Conservation (phyloP, 2,113 vertebrate genomes). For the Anarhynchus alexandrinus region DNA sequence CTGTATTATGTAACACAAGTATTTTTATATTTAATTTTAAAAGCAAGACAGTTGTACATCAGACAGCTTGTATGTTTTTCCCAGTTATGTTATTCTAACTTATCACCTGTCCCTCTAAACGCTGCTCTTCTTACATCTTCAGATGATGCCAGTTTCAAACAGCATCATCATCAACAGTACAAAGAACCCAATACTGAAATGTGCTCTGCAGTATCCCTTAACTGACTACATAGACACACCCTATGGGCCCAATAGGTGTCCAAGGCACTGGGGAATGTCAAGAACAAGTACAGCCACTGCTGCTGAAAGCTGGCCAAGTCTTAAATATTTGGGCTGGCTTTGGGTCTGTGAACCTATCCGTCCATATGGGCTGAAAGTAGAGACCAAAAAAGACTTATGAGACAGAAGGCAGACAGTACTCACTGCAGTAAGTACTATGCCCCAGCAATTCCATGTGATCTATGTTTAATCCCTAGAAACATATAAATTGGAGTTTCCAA, state of each 20-base stretch:
- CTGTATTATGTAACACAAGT: background rate
- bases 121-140: background rate
- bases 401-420: background rate
- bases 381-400: background rate
- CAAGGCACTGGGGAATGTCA: background rate
- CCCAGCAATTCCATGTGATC: background rate
- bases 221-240: background rate
- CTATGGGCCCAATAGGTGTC: background rate
- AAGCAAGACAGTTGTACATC: background rate
- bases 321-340: background rate
- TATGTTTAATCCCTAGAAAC: background rate
- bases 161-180: background rate
- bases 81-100: background rate
- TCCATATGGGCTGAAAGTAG: background rate
- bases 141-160: background rate
- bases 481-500: background rate
- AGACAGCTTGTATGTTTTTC: background rate
- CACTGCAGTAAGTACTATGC: background rate
- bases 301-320: background rate
- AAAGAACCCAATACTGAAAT: background rate
- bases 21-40: background rate
- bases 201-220: background rate
- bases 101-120: background rate
- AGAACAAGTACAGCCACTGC: background rate
- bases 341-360: background rate